Evolutionary conservation across 2,797 vertebrate genomes (phyloP).

Genomic region (Myotis myotis): DNA sequence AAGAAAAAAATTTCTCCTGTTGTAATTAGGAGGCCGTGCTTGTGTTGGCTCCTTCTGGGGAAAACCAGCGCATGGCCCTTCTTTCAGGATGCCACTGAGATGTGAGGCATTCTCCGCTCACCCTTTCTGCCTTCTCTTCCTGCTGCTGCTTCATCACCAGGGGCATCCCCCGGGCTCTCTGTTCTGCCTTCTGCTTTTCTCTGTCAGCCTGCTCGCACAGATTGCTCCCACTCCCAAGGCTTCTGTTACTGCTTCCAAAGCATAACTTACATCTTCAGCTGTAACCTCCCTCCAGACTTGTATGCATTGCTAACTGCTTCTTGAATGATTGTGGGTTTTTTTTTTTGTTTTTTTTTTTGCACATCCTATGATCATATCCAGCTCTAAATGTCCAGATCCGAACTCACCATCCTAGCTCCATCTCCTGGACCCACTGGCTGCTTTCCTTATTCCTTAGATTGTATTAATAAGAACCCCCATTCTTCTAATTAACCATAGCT

Average conservation of each 20-base stretch:
- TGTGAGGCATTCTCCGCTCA: not conserved
- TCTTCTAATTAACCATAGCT: not conserved
- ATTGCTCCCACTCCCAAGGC: not conserved
- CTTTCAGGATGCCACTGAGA: not conserved
- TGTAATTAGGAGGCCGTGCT: not conserved
- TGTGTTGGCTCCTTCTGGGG: not conserved
- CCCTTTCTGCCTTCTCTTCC: slow-evolving; percentile 25
- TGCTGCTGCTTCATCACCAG: not conserved
- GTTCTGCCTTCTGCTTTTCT: slow-evolving; percentile 29
- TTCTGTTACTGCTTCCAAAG: slow-evolving; percentile 28
- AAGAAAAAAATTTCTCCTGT: not conserved
- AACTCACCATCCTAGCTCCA: not conserved
- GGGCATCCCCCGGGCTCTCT: not conserved
- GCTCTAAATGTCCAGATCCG: not conserved
- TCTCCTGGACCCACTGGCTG: not conserved
- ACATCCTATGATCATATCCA: not conserved
- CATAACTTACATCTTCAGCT: not conserved
- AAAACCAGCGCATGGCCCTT: not conserved
- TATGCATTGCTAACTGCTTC: not conserved
- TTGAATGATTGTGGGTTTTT: no score
- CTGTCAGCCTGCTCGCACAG: not conserved
- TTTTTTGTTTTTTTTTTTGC: slow-evolving; percentile 34
- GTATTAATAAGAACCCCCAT: not conserved
- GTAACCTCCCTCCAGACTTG: not conserved
- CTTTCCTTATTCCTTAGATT: not conserved